A percentile compares a stretch with the other conserved stretches of the same genome.
phyloP scores from a whole-genome alignment of 2,888 invertebrate species.

The Peribatodes rhomboidaria region DNA sequence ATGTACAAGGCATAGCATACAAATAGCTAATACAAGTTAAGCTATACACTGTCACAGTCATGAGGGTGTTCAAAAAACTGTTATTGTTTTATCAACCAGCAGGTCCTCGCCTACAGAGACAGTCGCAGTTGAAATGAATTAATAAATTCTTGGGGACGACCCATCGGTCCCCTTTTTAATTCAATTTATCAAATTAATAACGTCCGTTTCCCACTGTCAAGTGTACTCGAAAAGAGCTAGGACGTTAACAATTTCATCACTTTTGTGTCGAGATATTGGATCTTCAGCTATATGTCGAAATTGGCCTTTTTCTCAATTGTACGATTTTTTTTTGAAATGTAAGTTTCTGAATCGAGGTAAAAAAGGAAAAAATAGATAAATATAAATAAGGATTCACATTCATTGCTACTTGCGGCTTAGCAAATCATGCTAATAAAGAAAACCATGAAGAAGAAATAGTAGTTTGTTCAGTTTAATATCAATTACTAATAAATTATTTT shows the following conservation, averaged over 20 bases:
- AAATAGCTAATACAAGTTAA: too few species aligned
- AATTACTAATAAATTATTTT: too few species aligned
- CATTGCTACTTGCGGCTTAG: too few species aligned
- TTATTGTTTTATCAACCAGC: neutral
- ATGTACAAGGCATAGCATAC: too few species aligned
- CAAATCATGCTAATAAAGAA: too few species aligned
- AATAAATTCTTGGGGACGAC: constrained; percentile 28
- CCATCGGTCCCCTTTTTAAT: constrained; percentile 42
- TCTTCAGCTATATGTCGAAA: constrained; percentile 9
- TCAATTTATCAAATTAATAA: constrained; percentile 58
- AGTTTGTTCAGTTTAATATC: too few species aligned
- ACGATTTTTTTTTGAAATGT: neutral
- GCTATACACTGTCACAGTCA: too few species aligned
- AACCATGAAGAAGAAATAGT: too few species aligned
- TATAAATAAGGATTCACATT: too few species aligned
- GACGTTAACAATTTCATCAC: constrained; percentile 22
- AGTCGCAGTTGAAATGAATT: constrained; percentile 34
- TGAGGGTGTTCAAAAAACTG: neutral
- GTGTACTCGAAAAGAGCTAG: constrained; percentile 24
- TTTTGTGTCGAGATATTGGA: constrained; percentile 12
- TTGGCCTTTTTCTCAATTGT: neutral
- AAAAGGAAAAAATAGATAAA: too few species aligned
- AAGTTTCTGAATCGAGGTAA: neutral
- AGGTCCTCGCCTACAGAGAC: constrained; percentile 18
- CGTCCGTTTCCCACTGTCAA: constrained; percentile 48